Evolutionary conservation across 2,888 invertebrate genomes (phyloP).

Genomic region (Abrostola triplasia): DNA sequence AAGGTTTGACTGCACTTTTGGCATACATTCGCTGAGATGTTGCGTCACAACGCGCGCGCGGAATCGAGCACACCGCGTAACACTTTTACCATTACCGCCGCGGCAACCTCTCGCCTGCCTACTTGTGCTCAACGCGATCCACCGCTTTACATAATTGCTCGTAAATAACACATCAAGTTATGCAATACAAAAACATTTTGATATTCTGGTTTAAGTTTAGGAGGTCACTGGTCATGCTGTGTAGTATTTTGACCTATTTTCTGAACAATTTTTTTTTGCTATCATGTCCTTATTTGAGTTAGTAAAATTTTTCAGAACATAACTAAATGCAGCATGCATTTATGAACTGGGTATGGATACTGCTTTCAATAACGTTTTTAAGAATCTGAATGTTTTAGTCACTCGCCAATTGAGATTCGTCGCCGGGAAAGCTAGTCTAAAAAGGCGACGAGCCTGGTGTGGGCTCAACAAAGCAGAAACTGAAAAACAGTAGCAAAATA

Average conservation of each 20-base stretch:
- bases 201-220: conserved; percentile 76
- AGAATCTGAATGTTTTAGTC: too few relatives aligned
- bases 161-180: conserved; percentile 80
- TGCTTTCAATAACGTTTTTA: too few relatives aligned
- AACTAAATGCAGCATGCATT: too few relatives aligned
- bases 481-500: too few relatives aligned
- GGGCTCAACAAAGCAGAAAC: too few relatives aligned
- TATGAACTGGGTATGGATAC: conserved; percentile 32
- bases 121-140: conserved; percentile 76
- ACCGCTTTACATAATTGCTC: conserved; percentile 85
- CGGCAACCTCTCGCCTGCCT: conserved; percentile 75
- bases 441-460: too few relatives aligned
- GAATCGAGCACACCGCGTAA: conserved; percentile 84
- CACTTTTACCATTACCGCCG: conserved; percentile 84
- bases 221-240: conserved; percentile 64
- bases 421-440: too few relatives aligned
- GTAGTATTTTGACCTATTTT: too few relatives aligned
- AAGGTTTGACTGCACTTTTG: conserved; percentile 85
- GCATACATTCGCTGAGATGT: conserved; percentile 82
- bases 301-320: too few relatives aligned
- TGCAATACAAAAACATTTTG: conserved; percentile 80
- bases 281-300: too few relatives aligned
- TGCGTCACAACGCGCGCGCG: conserved; percentile 76
- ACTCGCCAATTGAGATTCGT: too few relatives aligned
- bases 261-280: too few relatives aligned